Evolutionary conservation across 2,888 invertebrate genomes (phyloP).

Genomic region (Gryllus longicercus): DNA sequence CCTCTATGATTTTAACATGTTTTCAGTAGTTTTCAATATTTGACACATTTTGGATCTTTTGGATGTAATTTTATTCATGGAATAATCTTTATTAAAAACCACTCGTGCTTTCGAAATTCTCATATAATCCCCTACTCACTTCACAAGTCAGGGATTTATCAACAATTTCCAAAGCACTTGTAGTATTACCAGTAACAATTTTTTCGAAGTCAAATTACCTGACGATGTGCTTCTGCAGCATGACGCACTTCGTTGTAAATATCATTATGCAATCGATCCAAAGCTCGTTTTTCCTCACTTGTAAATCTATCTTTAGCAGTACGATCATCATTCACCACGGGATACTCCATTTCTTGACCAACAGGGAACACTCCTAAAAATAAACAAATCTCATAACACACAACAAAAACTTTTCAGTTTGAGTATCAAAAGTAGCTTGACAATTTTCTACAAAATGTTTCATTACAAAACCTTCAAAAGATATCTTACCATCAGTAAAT

Average conservation of each 20-base stretch:
- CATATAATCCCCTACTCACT: too few species aligned
- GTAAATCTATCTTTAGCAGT: conserved; percentile 83
- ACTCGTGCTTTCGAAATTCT: too few species aligned
- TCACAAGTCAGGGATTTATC: too few species aligned
- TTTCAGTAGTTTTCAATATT: too few species aligned
- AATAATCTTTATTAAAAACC: too few species aligned
- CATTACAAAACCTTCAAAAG: not conserved
- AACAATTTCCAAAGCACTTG: too few species aligned
- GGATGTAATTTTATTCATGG: too few species aligned
- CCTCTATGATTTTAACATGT: too few species aligned
- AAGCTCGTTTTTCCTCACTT: conserved; percentile 81
- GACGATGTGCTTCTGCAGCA: conserved; percentile 97
- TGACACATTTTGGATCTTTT: too few species aligned
- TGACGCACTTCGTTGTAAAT: conserved; percentile 91
- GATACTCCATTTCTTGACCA: conserved; percentile 86
- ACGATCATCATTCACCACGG: conserved; percentile 70
- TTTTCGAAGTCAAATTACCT: conserved; percentile 51
- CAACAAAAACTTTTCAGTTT: not conserved
- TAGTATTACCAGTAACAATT: too few species aligned
- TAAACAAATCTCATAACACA: not conserved
- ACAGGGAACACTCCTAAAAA: conserved; percentile 68
- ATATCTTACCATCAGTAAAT: conserved; percentile 68
- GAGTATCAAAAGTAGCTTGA: not conserved
- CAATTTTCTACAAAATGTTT: not conserved
- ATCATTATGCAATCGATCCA: conserved; percentile 87